Percentiles rank a stretch among this genome's conserved stretches.
Evolutionary conservation across 2,888 invertebrate genomes (phyloP).

Genomic region (Teinopalpus imperialis): DNA sequence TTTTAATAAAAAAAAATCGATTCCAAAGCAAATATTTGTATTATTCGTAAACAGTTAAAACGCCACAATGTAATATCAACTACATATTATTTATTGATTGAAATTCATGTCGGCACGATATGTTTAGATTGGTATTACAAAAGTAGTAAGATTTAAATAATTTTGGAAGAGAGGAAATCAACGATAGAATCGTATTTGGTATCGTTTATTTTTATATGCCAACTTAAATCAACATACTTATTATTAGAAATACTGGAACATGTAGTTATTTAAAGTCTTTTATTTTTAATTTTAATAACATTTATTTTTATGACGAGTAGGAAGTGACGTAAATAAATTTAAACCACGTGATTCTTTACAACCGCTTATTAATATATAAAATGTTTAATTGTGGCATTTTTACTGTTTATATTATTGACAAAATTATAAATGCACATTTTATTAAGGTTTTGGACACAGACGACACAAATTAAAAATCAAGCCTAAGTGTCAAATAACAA

Average conservation of each 20-base stretch:
- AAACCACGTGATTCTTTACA: too few species aligned
- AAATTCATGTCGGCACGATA: constrained; percentile 18
- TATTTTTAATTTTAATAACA: too few species aligned
- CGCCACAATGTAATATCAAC: constrained; percentile 41
- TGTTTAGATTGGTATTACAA: constrained; percentile 15
- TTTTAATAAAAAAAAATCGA: constrained; percentile 70
- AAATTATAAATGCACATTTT: constrained; percentile 62
- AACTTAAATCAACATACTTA: too few species aligned
- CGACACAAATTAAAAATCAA: constrained; percentile 47
- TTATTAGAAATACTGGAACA: too few species aligned
- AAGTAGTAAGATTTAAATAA: too few species aligned
- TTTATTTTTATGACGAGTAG: too few species aligned
- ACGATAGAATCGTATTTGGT: too few species aligned
- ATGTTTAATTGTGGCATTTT: constrained; percentile 46
- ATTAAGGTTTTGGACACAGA: constrained; percentile 52
- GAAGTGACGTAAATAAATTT: too few species aligned
- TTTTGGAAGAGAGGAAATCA: too few species aligned
- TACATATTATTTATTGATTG: constrained; percentile 8
- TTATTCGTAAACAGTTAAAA: constrained; percentile 75
- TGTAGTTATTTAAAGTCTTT: too few species aligned
- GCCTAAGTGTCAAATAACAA: constrained; percentile 36
- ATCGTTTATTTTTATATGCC: too few species aligned
- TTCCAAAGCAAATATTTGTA: constrained; percentile 76
- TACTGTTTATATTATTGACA: constrained; percentile 57
- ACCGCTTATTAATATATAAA: neutral